Base-by-base conservation (phyloP, 2,113 vertebrate genomes). In the Lamprotornis superbus region DNA sequence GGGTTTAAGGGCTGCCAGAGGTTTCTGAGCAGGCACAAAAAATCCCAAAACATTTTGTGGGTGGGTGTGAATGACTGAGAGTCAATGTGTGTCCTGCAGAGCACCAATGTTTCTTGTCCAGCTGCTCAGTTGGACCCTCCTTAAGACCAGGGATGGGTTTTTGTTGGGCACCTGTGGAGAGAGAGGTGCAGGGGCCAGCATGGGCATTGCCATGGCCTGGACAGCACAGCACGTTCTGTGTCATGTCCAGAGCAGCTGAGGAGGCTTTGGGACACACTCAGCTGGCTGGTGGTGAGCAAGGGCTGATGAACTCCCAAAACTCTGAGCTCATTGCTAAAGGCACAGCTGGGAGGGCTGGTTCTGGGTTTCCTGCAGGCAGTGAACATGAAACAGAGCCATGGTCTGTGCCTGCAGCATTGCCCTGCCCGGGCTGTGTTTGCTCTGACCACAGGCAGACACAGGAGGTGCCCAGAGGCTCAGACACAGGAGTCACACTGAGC, bases 31-130 rank as follows among this genome's bases (percentile, higher is more conserved):
- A 37, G 69, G 31, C 31, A 64, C 20, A 39, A 11, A 61, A 61
- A 37, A 16, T 0, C 0, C 30, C 11, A 24, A 9, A 57, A 14
- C 37, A 59, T 7, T 24, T 12, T 1, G 0, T 27, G 37, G 3
- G 0, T 39, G 55, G n/a, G 15, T 69, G 80, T 59, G 67, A 23
- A 20, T 21, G 60, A 35, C 71, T 69, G 77, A 35, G 65, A 47
- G 50, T 35, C 2, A 13, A 0, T 8, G 10, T 5, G 20, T 47
- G 19, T 28, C 20, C n/a, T 14, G 3, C 31, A 57, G 9, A 94
- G 22, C 35, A 44, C 24, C 15, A 12, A 15, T 25, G 7, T 40
- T 46, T 52, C 53, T 53, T 65, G 52, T 27, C 57, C 5, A 21
- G 68, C 37, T n/a, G 52, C 73, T 84, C 57, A 15, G 33, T 4